Evolutionary conservation across 2,797 vertebrate genomes (phyloP).

Genomic region (Capromys pilorides): DNA sequence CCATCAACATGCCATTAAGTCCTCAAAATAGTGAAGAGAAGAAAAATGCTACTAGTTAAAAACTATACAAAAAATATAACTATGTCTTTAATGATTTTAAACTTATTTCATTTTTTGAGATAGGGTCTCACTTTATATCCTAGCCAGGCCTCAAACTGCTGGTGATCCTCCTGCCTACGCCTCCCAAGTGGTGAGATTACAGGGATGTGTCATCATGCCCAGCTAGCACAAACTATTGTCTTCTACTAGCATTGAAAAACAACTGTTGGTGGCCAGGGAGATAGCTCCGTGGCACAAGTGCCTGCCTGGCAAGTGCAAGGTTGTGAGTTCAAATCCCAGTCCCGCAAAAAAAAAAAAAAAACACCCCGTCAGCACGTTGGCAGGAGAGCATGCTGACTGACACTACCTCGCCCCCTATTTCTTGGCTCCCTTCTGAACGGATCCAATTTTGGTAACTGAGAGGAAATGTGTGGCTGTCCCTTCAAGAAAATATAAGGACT

Average conservation of each 20-base stretch:
- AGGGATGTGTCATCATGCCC: too few relatives aligned
- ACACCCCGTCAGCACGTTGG: not conserved
- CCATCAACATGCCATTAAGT: not conserved
- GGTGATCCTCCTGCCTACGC: not conserved
- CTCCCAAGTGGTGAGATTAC: too few relatives aligned
- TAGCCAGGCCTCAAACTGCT: not conserved
- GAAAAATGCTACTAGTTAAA: not conserved
- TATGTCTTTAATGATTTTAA: not conserved
- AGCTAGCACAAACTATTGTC: not conserved
- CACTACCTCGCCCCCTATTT: not conserved
- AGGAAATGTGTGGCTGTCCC: not conserved
- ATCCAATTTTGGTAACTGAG: conserved; percentile 4
- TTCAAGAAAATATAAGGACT: conserved; percentile 27
- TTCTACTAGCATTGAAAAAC: not conserved
- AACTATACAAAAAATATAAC: not conserved
- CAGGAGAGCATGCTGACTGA: fast-evolving
- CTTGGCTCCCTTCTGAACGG: not conserved
- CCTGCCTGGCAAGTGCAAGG: too few relatives aligned
- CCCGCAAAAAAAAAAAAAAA: too few relatives aligned
- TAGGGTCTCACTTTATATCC: not conserved
- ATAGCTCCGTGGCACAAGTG: not conserved
- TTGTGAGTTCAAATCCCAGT: too few relatives aligned
- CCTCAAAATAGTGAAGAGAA: not conserved
- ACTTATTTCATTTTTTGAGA: not conserved
- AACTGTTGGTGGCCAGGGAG: too few relatives aligned